Base-by-base conservation (phyloP, 2,113 vertebrate genomes). In the Rhegmatorhina hoffmannsi region DNA sequence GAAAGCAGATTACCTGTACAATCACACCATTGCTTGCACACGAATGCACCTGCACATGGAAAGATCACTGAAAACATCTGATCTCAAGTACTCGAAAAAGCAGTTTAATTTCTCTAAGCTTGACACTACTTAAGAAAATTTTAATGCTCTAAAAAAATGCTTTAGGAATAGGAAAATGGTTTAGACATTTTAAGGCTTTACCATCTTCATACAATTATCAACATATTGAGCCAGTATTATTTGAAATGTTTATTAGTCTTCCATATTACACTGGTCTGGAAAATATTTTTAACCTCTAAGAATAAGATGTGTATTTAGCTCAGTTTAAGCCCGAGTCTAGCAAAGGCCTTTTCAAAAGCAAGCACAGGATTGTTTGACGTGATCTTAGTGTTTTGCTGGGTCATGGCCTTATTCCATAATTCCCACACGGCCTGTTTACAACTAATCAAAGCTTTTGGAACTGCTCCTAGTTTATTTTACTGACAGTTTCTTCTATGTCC, bases 191-290 rank as follows among this genome's bases (percentile, higher is more conserved):
- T 19, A 25, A 62, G 50, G 81, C 62, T 64, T 74, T 46, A 81
- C 38, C 38, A 50, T 34, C 53, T 58, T 84, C 28, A 75, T 16
- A 43, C 14, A 92, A 82, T 36, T 29, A 69, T n/a, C 33, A 75
- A 81, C 69, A 60, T 25, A 83, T 29, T 68, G 38, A 84, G 52
- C 19, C 92, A 90, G 33, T 43, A 66, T 84, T 81, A 68, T 62
- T 76, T 60, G 70, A 84, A 94, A 89, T n/a, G 26, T 95, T 96
- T 94, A 96, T 96, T 95, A 49, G 36, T 68, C 58, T 79, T 74
- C 40, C 25, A 34, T 49, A 69, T 80, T 75, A 79, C 11, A 43
- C 49, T 68, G 13, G 23, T 85, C 77, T 83, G 69, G 74, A 89
- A 90, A 78, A 89, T 31, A 31, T 43, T 44, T 89, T 90, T 52